Conservation (phyloP, 2,888 invertebrate genomes). For the Caenorhabditis imperialis region DNA sequence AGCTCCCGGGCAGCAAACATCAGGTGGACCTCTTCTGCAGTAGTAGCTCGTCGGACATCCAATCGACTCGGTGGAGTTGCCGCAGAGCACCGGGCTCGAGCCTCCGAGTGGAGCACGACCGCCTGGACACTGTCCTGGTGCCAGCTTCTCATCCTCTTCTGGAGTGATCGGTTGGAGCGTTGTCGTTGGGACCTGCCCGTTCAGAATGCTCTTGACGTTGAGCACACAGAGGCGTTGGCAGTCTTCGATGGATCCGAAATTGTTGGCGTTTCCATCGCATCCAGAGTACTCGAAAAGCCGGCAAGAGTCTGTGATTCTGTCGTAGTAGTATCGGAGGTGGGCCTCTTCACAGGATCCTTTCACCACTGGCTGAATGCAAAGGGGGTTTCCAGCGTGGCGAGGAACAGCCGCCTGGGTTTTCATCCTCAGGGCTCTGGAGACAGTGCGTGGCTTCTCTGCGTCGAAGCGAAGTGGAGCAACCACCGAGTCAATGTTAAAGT, state of each 20-base stretch:
- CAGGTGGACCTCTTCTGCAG: constrained; percentile 76
- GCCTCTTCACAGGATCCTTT: constrained; percentile 72
- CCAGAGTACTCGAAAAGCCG: constrained; percentile 77
- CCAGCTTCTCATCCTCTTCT: constrained; percentile 53
- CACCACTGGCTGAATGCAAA: constrained; percentile 68
- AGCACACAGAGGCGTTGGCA: constrained; percentile 73
- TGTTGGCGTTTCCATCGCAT: constrained; percentile 77
- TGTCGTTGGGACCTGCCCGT: constrained; percentile 44
- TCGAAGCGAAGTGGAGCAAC: constrained; percentile 74
- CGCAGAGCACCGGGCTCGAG: constrained; percentile 75
- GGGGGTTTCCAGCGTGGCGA: constrained; percentile 61
- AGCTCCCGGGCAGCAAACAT: constrained; percentile 75
- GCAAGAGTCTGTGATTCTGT: constrained; percentile 72
- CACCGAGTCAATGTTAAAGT: constrained; percentile 71
- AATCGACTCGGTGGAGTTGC: constrained; percentile 72
- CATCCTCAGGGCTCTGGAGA: constrained; percentile 62
- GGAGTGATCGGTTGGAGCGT: constrained; percentile 41
- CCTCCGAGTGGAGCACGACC: constrained; percentile 73
- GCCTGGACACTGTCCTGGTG: constrained; percentile 73
- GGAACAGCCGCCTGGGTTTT: constrained; percentile 42
- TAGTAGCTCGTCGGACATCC: constrained; percentile 76
- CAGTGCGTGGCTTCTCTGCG: constrained; percentile 62
- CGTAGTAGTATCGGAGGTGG: constrained; percentile 75
- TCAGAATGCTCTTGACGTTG: constrained; percentile 49
- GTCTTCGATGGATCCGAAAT: constrained; percentile 72